A percentile compares a stretch with the other conserved stretches of the same genome.
These are phyloP conservation scores for Tryphoninae sp. DNA, from an alignment of 2,888 invertebrate genomes.

Conservation along the genomic window DNA sequence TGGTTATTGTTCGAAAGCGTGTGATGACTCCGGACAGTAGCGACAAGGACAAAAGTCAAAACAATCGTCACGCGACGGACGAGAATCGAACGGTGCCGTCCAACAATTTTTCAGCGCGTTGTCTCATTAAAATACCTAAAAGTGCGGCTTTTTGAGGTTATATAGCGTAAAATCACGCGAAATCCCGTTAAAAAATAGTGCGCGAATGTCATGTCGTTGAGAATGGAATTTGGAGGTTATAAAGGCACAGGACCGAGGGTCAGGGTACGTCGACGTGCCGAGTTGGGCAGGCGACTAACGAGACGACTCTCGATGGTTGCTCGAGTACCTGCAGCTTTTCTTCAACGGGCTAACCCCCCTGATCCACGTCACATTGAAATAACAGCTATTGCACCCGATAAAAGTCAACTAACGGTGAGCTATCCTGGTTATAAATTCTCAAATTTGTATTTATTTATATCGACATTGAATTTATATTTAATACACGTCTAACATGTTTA, in stretches of 20 bases:
- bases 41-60: conserved; percentile 31
- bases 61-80: neutral
- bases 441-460: conserved; percentile 5
- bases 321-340: conserved; percentile 83
- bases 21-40: conserved; percentile 48
- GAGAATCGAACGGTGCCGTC: neutral
- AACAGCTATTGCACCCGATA: conserved; percentile 86
- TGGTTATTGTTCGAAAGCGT: conserved; percentile 35
- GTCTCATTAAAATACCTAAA: conserved; percentile 17
- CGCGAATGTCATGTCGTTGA: conserved; percentile 64
- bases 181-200: neutral
- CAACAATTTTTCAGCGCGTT: neutral
- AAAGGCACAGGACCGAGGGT: conserved; percentile 77
- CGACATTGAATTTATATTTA: neutral
- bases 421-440: conserved; percentile 15
- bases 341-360: conserved; percentile 82
- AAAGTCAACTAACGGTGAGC: conserved; percentile 85
- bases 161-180: neutral
- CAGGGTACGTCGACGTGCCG: conserved; percentile 79
- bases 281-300: conserved; percentile 85
- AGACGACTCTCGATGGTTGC: conserved; percentile 84
- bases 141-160: neutral
- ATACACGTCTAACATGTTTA: neutral
- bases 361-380: conserved; percentile 83
- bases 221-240: conserved; percentile 77